Percentiles rank a stretch among this genome's conserved stretches.
Evolutionary conservation across 92 coral and sea anemone species (phyloP).

Genomic region (Phenganax stokvisi): DNA sequence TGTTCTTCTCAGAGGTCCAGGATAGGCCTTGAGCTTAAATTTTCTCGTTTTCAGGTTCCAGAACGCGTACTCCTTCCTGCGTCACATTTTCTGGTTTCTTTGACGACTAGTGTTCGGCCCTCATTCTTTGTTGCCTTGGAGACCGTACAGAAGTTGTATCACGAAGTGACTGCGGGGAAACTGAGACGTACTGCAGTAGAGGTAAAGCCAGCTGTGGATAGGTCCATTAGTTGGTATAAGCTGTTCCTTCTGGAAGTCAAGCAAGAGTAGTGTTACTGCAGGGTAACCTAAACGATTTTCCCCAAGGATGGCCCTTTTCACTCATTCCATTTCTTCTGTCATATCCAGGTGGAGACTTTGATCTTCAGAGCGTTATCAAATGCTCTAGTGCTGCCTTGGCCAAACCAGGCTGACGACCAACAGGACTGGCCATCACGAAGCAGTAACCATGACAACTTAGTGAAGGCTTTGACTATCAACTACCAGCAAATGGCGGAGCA

Average conservation of each 20-base stretch:
- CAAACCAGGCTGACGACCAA: conserved; percentile 67
- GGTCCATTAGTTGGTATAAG: background rate
- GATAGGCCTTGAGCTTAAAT: background rate
- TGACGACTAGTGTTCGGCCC: conserved; percentile 87
- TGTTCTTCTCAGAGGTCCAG: background rate
- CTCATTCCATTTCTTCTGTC: background rate
- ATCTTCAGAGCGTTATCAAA: conserved; percentile 81
- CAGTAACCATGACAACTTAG: conserved; percentile 68
- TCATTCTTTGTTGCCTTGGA: conserved; percentile 87
- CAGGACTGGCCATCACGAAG: conserved; percentile 98
- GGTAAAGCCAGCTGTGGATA: conserved; percentile 39
- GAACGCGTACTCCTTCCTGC: conserved; percentile 83
- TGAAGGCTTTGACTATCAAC: conserved; percentile 66
- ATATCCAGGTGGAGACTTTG: conserved; percentile 70
- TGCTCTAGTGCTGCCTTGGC: conserved; percentile 93
- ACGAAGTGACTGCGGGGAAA: conserved; percentile 70
- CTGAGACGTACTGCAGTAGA: conserved; percentile 64
- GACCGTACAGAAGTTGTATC: conserved; percentile 75
- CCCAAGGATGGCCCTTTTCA: background rate
- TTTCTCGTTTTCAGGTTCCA: conserved; percentile 64
- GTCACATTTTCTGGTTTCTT: conserved; percentile 80
- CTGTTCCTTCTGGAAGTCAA: background rate
- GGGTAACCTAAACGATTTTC: background rate
- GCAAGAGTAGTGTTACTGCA: background rate
- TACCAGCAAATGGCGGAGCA: conserved; percentile 61